Percentiles rank a stretch among this genome's conserved stretches.
Conservation (phyloP, 2,113 vertebrate species). For the Hylia prasina region DNA sequence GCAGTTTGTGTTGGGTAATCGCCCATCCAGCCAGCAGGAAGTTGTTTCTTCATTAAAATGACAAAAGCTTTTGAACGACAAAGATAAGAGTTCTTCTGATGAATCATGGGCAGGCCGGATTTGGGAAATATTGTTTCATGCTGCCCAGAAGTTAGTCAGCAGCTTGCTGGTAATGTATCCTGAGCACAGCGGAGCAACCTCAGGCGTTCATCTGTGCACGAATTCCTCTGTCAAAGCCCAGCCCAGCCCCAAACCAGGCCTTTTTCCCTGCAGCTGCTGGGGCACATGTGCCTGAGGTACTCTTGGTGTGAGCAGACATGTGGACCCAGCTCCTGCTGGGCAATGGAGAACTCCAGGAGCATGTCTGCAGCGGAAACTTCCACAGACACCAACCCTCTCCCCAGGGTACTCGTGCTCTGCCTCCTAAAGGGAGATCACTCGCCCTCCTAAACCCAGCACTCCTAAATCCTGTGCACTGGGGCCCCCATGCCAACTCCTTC, state of each 20-base stretch:
- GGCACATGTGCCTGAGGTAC: neutral
- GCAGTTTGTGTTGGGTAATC: neutral
- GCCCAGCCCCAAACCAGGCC: neutral
- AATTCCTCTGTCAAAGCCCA: neutral
- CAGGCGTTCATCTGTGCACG: neutral
- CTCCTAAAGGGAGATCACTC: neutral
- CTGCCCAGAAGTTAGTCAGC: constrained; percentile 24
- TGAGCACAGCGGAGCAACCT: accelerated
- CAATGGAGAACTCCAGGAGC: neutral
- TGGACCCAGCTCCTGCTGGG: neutral
- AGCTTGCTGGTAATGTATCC: neutral
- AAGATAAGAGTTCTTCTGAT: constrained; percentile 1
- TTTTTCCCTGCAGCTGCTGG: neutral
- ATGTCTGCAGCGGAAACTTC: accelerated
- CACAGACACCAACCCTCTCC: accelerated
- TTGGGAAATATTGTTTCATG: neutral
- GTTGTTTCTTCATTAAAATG: constrained; percentile 16
- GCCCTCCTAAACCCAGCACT: neutral
- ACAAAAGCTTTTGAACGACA: constrained; percentile 9
- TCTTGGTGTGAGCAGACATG: neutral
- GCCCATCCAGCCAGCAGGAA: constrained; percentile 16
- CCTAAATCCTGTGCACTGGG: neutral
- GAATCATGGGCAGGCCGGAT: neutral
- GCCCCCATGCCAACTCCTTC: too few species aligned
- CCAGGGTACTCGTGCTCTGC: neutral